These are phyloP conservation scores for Papilio machaon DNA, from an alignment of 1,140 invertebrate genomes.

Conservation along the genomic window DNA sequence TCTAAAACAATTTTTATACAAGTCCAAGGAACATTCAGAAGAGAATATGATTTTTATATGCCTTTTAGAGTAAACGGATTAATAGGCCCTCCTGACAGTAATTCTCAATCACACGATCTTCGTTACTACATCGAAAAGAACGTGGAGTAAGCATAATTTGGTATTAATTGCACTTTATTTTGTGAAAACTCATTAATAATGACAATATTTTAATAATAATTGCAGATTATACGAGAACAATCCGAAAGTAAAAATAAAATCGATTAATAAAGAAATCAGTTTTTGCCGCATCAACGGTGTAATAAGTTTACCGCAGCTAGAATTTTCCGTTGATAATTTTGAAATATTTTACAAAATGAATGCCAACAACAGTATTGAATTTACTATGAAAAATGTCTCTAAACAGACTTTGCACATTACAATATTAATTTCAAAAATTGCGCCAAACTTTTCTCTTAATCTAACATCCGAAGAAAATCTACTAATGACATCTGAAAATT, in stretches of 20 bases:
- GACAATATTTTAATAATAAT: slow-evolving; percentile 28
- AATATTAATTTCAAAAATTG: slow-evolving; percentile 65
- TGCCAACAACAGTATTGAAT: slow-evolving; percentile 58
- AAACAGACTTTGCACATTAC: slow-evolving; percentile 67
- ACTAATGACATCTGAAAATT: slow-evolving; percentile 57
- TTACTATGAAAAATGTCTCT: slow-evolving; percentile 70
- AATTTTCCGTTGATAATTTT: slow-evolving; percentile 70
- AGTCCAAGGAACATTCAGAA: slow-evolving; percentile 66
- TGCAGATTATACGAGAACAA: slow-evolving; percentile 72
- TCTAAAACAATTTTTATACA: slow-evolving; percentile 69
- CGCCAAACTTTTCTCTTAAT: slow-evolving; percentile 64
- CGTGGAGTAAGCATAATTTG: slow-evolving; percentile 62
- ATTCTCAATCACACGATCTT: slow-evolving; percentile 59
- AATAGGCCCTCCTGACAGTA: slow-evolving; percentile 66
- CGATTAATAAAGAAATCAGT: slow-evolving; percentile 67
- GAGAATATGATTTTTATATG: slow-evolving; percentile 75
- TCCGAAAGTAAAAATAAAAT: slow-evolving; percentile 65
- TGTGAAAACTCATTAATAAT: slow-evolving; percentile 1
- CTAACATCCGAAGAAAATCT: slow-evolving; percentile 55
- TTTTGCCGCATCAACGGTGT: slow-evolving; percentile 71
- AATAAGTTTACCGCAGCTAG: slow-evolving; percentile 69
- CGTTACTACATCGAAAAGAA: slow-evolving; percentile 63
- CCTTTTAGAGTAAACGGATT: slow-evolving; percentile 75
- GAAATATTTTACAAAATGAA: slow-evolving; percentile 60
- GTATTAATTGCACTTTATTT: not conserved